Conservation (phyloP, 2,113 vertebrate genomes). For the Crypturellus undulatus region DNA sequence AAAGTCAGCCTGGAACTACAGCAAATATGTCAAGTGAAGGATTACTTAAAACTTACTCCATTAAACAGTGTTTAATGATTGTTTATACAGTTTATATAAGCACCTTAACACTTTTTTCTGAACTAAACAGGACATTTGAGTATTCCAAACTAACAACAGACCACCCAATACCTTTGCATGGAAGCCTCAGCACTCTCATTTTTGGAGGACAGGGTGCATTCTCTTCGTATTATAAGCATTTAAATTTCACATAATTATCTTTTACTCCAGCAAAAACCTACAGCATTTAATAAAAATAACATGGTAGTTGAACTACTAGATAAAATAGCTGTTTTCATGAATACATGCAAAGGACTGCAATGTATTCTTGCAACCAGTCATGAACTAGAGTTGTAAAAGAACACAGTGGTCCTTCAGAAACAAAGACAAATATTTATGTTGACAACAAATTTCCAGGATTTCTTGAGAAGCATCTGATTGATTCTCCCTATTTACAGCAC, state of each 20-base stretch:
- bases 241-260: slow-evolving; percentile 78
- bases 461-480: neutral
- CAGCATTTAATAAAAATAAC: slow-evolving; percentile 67
- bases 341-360: slow-evolving; percentile 67
- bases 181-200: slow-evolving; percentile 66
- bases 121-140: slow-evolving; percentile 72
- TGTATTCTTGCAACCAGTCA: slow-evolving; percentile 17
- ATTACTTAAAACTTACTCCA: slow-evolving; percentile 76
- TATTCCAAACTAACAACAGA: slow-evolving; percentile 70
- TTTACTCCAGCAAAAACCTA: slow-evolving; percentile 46
- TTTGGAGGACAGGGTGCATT: slow-evolving; percentile 47
- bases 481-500: neutral
- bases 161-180: slow-evolving; percentile 76
- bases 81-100: slow-evolving; percentile 79
- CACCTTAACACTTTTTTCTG: slow-evolving; percentile 79
- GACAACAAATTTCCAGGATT: neutral
- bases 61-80: slow-evolving; percentile 74
- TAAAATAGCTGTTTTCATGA: slow-evolving; percentile 62
- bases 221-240: slow-evolving; percentile 59
- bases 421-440: neutral
- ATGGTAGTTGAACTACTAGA: slow-evolving; percentile 57
- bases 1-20: slow-evolving; percentile 70
- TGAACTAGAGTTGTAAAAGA: neutral
- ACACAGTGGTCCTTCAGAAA: neutral
- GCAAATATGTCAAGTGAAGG: slow-evolving; percentile 69